A percentile compares a stretch with the other conserved stretches of the same genome.
phyloP scores from a whole-genome alignment of 2,797 vertebrate genomes.

The Schizopygopsis pylzovi region DNA sequence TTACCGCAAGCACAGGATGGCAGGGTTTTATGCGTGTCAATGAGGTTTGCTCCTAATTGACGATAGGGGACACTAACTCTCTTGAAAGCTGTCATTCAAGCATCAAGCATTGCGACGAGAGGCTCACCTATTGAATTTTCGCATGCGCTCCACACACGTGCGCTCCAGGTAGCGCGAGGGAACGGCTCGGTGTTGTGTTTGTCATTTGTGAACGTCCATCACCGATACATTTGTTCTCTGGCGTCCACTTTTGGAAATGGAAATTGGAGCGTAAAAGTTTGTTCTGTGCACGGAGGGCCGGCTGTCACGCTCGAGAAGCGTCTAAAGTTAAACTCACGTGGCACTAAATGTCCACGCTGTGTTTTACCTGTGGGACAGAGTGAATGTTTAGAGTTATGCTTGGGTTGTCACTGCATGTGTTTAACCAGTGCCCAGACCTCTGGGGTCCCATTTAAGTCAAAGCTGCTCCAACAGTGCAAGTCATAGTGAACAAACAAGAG shows the following conservation, averaged over 20 bases:
- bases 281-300: constrained; percentile 38
- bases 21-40: constrained; percentile 76
- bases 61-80: constrained; percentile 78
- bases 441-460: constrained; percentile 44
- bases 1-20: constrained; percentile 80
- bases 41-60: constrained; percentile 81
- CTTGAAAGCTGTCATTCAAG: constrained; percentile 75
- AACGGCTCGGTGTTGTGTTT: constrained; percentile 67
- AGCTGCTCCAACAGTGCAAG: constrained; percentile 45
- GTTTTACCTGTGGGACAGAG: constrained; percentile 54
- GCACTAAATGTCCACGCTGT: constrained; percentile 51
- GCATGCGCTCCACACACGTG: constrained; percentile 40
- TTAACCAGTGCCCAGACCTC: constrained; percentile 56
- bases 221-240: constrained; percentile 50
- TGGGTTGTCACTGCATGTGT: constrained; percentile 54
- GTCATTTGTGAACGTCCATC: constrained; percentile 58
- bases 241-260: constrained; percentile 59
- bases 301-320: constrained; percentile 54
- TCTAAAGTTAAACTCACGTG: constrained; percentile 60
- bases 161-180: constrained; percentile 63
- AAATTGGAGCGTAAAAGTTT: constrained; percentile 60
- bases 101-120: constrained; percentile 69
- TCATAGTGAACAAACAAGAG: constrained; percentile 55
- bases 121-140: constrained; percentile 74
- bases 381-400: constrained; percentile 50